phyloP scores from a whole-genome alignment of 2,113 vertebrate species.

The Gymnocephalus cernua region DNA sequence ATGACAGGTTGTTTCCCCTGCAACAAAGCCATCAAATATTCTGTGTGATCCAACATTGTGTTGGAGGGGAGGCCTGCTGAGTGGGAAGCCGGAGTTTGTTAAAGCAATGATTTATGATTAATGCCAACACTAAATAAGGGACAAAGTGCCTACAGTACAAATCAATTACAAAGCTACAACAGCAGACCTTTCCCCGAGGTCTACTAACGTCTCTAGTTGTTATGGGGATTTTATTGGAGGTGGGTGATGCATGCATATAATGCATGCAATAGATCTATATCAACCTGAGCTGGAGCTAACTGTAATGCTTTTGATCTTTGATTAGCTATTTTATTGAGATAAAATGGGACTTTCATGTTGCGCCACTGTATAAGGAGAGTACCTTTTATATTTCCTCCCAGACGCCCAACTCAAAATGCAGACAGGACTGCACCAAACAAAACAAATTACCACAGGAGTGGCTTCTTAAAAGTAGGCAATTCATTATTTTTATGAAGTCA shows the following conservation, averaged over 20 bases:
- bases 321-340: constrained; percentile 79
- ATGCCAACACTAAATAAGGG: constrained; percentile 86
- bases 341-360: constrained; percentile 77
- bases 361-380: constrained; percentile 54
- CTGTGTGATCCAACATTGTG: constrained; percentile 85
- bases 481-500: constrained; percentile 83
- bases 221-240: constrained; percentile 84
- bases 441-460: constrained; percentile 80
- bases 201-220: constrained; percentile 81
- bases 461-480: constrained; percentile 82
- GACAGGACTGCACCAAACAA: constrained; percentile 70
- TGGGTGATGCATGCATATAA: constrained; percentile 78
- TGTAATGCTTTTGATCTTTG: constrained; percentile 80
- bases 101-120: constrained; percentile 89
- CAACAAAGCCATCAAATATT: constrained; percentile 87
- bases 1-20: constrained; percentile 86
- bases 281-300: constrained; percentile 74
- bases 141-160: constrained; percentile 86
- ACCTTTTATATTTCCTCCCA: constrained; percentile 65
- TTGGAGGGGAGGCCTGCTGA: constrained; percentile 83
- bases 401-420: constrained; percentile 65
- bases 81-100: constrained; percentile 85
- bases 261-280: constrained; percentile 78
- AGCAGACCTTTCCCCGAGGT: constrained; percentile 82
- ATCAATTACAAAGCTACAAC: constrained; percentile 85